Evolutionary conservation across 2,797 vertebrate genomes (phyloP).

Genomic region (Muraenolepis orangiensis): DNA sequence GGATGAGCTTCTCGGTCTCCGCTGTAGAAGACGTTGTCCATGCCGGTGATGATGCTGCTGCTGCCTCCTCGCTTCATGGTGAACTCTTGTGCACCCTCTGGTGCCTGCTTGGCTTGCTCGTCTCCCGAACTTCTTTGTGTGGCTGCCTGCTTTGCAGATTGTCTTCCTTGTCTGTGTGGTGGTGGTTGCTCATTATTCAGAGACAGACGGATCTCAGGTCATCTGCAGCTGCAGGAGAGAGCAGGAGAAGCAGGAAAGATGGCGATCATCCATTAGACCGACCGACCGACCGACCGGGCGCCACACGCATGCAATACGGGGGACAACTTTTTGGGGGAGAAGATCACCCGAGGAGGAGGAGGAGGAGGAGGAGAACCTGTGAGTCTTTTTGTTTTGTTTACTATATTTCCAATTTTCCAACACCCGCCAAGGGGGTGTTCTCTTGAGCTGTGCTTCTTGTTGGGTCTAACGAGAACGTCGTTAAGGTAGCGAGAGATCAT

Average conservation of each 20-base stretch:
- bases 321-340: constrained; percentile 85
- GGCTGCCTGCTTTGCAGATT: constrained; percentile 92
- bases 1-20: constrained; percentile 74
- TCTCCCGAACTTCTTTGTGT: constrained; percentile 86
- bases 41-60: constrained; percentile 30
- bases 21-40: constrained; percentile 67
- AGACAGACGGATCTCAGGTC: constrained; percentile 99
- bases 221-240: constrained; percentile 95
- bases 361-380: constrained; percentile 68
- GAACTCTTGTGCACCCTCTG: constrained; percentile 99
- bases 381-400: constrained; percentile 54
- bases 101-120: constrained; percentile 89
- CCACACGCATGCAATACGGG: constrained; percentile 91
- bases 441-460: no score
- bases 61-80: constrained; percentile 75
- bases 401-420: constrained; percentile 60
- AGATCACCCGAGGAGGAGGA: constrained; percentile 62
- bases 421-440: constrained; percentile 62
- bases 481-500: no score
- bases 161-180: constrained; percentile 90
- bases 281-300: constrained; percentile 15
- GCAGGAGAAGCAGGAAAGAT: constrained; percentile 96
- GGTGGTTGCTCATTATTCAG: constrained; percentile 97
- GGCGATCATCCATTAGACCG: constrained; percentile 99
- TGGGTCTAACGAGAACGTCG: no score